Percentiles rank a stretch among this genome's conserved stretches.
phyloP scores from a whole-genome alignment of 2,888 invertebrate genomes.

The Hyposoter didymator region DNA sequence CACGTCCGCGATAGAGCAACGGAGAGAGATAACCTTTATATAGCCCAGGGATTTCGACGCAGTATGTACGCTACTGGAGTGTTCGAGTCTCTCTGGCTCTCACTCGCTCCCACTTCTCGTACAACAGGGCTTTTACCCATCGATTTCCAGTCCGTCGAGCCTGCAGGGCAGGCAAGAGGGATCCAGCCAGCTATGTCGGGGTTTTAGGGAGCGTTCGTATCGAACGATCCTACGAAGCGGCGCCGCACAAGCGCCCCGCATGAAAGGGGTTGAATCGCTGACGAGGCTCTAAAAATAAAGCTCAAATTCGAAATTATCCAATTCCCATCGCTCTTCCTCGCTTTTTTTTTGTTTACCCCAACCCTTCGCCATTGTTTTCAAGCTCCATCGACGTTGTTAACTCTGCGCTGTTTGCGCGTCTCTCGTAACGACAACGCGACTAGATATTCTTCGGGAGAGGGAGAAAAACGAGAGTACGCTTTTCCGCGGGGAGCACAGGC shows the following conservation, averaged over 20 bases:
- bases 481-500: constrained; percentile 28
- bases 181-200: constrained; percentile 74
- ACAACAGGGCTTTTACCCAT: constrained; percentile 76
- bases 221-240: constrained; percentile 57
- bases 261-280: constrained; percentile 43
- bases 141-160: constrained; percentile 82
- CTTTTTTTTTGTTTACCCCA: background rate
- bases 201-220: constrained; percentile 61
- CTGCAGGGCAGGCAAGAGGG: constrained; percentile 71
- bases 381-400: constrained; percentile 1
- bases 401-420: background rate
- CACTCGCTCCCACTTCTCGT: constrained; percentile 69
- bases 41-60: constrained; percentile 63
- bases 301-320: constrained; percentile 50
- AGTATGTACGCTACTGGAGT: constrained; percentile 73
- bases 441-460: background rate
- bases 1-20: constrained; percentile 20
- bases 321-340: constrained; percentile 23
- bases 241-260: constrained; percentile 33
- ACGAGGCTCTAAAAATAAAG: constrained; percentile 46
- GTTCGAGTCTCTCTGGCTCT: constrained; percentile 27
- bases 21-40: constrained; percentile 39
- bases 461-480: constrained; percentile 16
- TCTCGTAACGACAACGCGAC: constrained; percentile 15
- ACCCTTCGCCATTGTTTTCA: constrained; percentile 11